Percentiles rank a stretch among this genome's conserved stretches.
phyloP scores from a whole-genome alignment of 2,113 vertebrate species.

The Pogona vitticeps region DNA sequence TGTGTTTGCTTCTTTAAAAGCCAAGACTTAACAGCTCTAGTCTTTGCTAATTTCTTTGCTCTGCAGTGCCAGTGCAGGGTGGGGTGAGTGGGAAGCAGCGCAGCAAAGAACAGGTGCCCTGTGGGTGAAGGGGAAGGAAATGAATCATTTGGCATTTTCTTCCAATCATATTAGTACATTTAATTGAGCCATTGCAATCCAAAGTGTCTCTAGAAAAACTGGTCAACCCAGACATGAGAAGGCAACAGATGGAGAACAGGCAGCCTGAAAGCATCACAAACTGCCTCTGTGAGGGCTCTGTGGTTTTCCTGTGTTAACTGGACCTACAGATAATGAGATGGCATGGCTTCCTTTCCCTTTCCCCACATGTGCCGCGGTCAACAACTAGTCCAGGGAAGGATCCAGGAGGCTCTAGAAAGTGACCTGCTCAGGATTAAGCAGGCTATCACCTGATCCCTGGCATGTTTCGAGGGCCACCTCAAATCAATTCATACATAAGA shows the following conservation, averaged over 20 bases:
- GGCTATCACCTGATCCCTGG: no score
- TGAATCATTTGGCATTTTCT: slow-evolving; percentile 70
- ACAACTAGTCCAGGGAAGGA: not conserved
- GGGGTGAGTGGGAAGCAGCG: slow-evolving; percentile 43
- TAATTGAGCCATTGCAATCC: slow-evolving; percentile 60
- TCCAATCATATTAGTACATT: slow-evolving; percentile 64
- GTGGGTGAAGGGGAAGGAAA: slow-evolving; percentile 52
- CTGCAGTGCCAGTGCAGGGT: slow-evolving; percentile 6
- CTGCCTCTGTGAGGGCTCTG: not conserved
- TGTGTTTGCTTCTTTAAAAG: not conserved
- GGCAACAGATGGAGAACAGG: slow-evolving; percentile 1
- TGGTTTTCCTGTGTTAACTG: not conserved
- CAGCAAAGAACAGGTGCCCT: slow-evolving; percentile 61
- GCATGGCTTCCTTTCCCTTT: not conserved
- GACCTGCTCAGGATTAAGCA: not conserved
- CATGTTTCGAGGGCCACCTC: no score
- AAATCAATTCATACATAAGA: no score
- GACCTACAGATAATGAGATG: not conserved
- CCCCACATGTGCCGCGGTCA: not conserved
- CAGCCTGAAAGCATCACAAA: slow-evolving; percentile 14
- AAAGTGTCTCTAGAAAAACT: slow-evolving; percentile 38
- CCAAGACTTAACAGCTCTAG: slow-evolving; percentile 27
- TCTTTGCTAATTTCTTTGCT: slow-evolving; percentile 44
- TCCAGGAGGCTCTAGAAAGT: not conserved
- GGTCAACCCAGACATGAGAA: slow-evolving; percentile 34